Percentiles rank a stretch among this genome's conserved stretches.
Conservation (phyloP, 2,113 vertebrate species). For the Phalacrocorax carbo region DNA sequence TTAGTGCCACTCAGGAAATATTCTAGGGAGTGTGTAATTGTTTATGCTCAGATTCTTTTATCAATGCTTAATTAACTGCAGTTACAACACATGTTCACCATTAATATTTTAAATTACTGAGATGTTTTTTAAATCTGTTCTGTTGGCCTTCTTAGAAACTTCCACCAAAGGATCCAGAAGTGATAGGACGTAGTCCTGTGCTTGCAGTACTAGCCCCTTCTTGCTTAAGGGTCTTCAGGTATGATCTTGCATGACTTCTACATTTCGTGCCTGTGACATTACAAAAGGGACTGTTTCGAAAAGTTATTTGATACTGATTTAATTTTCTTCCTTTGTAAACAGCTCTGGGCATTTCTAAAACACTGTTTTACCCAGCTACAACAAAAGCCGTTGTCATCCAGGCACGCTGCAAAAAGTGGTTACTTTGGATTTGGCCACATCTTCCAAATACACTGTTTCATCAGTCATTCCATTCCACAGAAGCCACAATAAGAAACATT, state of each 20-base stretch:
- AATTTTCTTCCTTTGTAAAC: conserved; percentile 37
- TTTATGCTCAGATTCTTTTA: conserved; percentile 54
- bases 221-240: not conserved
- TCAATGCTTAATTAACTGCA: conserved; percentile 52
- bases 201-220: not conserved
- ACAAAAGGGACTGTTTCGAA: not conserved
- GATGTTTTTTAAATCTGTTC: not conserved
- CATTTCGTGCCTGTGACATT: not conserved
- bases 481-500: conserved; percentile 55
- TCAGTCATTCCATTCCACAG: conserved; percentile 38
- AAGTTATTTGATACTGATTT: not conserved
- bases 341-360: not conserved
- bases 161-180: not conserved
- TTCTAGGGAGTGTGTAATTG: conserved; percentile 41
- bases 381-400: conserved; percentile 27
- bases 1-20: conserved; percentile 57
- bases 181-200: rapidly evolving
- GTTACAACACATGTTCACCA: conserved; percentile 50
- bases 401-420: conserved; percentile 1
- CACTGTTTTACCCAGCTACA: not conserved
- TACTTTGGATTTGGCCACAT: conserved; percentile 21
- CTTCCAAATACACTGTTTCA: conserved; percentile 12
- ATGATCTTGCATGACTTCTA: not conserved
- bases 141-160: not conserved
- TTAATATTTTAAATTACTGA: conserved; percentile 53